Percentiles rank a stretch among this genome's conserved stretches.
Evolutionary conservation across 2,888 invertebrate species (phyloP).

Genomic region (Nomada lathburiana): DNA sequence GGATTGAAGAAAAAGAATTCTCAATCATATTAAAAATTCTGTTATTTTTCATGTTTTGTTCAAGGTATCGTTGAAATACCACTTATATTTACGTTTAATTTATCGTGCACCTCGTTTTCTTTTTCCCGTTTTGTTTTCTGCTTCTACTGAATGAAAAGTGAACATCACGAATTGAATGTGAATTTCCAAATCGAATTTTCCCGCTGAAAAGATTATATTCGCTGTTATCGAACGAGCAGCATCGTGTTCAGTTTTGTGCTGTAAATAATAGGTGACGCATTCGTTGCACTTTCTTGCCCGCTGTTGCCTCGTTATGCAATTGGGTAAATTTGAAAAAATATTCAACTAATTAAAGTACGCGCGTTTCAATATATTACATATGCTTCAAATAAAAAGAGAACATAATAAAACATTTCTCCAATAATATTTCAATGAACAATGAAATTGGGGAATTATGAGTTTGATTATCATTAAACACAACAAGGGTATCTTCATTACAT

Average conservation of each 20-base stretch:
- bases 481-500: background rate
- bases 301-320: conserved; percentile 10
- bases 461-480: background rate
- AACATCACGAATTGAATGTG: too few species aligned
- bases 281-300: conserved; percentile 12
- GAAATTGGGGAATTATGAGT: background rate
- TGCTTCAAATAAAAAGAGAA: background rate
- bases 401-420: background rate
- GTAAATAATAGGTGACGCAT: conserved; percentile 46
- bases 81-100: background rate
- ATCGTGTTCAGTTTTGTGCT: conserved; percentile 3
- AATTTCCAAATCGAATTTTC: conserved; percentile 31
- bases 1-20: background rate
- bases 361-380: background rate
- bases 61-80: background rate
- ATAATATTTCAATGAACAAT: background rate
- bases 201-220: conserved; percentile 18
- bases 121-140: background rate
- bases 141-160: too few species aligned
- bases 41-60: background rate
- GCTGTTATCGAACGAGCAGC: conserved; percentile 43
- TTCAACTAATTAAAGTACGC: too few species aligned
- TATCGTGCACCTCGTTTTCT: background rate
- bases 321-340: background rate
- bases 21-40: background rate